These are phyloP conservation scores for Neodontobutis hainanensis DNA, from an alignment of 2,113 vertebrate species.

Conservation along the genomic window DNA sequence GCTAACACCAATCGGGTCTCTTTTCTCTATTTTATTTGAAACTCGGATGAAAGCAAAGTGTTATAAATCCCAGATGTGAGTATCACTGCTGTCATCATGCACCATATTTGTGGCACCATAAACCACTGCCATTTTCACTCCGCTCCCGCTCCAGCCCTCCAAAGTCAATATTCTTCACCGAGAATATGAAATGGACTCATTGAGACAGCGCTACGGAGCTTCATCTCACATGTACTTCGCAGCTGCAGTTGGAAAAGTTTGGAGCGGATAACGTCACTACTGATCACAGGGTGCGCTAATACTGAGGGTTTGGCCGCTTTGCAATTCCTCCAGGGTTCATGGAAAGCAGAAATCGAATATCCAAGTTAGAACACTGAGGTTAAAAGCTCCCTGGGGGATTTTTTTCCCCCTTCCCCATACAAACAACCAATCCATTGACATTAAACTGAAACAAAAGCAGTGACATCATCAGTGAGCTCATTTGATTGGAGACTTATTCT, in stretches of 20 bases:
- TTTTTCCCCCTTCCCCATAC: conserved; percentile 23
- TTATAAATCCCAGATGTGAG: conserved; percentile 68
- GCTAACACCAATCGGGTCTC: conserved; percentile 50
- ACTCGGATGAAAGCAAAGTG: conserved; percentile 52
- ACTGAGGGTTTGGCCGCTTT: conserved; percentile 57
- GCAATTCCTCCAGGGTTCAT: conserved; percentile 40
- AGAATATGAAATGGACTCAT: conserved; percentile 15
- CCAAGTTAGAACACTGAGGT: conserved; percentile 28
- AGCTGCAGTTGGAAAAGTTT: conserved; percentile 38
- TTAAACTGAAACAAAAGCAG: conserved; percentile 42
- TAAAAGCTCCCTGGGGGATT: conserved; percentile 37
- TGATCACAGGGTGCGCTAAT: conserved; percentile 42
- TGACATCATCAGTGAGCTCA: conserved; percentile 70
- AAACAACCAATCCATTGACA: conserved; percentile 53
- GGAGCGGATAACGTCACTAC: conserved; percentile 54
- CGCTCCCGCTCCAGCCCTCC: conserved; percentile 20
- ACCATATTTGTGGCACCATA: conserved; percentile 46
- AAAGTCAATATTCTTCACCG: conserved; percentile 2
- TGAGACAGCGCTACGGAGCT: conserved; percentile 6
- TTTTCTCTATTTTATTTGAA: conserved; percentile 51
- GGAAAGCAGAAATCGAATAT: conserved; percentile 66
- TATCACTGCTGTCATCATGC: conserved; percentile 60
- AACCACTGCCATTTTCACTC: conserved; percentile 44
- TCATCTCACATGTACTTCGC: conserved; percentile 19
- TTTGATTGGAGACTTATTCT: conserved; percentile 50